Conservation (phyloP, 2,888 invertebrate genomes). For the Nemotelus nigrinus region DNA sequence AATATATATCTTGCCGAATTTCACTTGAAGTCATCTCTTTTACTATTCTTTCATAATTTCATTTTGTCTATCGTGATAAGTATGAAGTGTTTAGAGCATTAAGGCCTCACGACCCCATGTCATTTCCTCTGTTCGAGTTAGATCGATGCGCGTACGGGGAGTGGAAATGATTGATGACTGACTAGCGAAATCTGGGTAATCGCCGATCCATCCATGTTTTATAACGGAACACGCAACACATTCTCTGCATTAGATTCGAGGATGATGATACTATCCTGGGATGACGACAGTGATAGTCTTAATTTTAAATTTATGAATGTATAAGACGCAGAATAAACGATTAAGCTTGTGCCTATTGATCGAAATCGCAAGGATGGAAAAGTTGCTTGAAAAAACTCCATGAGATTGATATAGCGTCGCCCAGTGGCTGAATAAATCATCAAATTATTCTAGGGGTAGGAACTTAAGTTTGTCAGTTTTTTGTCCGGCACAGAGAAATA, state of each 20-base stretch:
- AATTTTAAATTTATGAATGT: slow-evolving; percentile 21
- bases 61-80: slow-evolving; percentile 5
- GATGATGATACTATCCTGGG: slow-evolving; percentile 16
- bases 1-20: slow-evolving; percentile 5
- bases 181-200: slow-evolving; percentile 29
- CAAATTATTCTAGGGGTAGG: too few species aligned
- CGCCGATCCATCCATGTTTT: slow-evolving; percentile 23
- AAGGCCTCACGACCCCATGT: not conserved
- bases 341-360: not conserved
- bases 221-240: slow-evolving; percentile 19
- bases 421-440: too few species aligned
- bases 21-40: slow-evolving; percentile 31
- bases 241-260: slow-evolving; percentile 22
- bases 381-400: too few species aligned
- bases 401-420: too few species aligned
- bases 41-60: slow-evolving; percentile 18
- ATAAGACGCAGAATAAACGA: not conserved
- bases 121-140: slow-evolving; percentile 18
- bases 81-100: slow-evolving; percentile 21
- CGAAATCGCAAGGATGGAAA: not conserved
- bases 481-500: too few species aligned
- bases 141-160: not conserved
- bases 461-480: too few species aligned
- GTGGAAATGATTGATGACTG: slow-evolving; percentile 24
- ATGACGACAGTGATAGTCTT: slow-evolving; percentile 28